Percentiles rank a stretch among this genome's conserved stretches.
Conservation (phyloP, 2,113 vertebrate species). For the Crocuta crocuta region DNA sequence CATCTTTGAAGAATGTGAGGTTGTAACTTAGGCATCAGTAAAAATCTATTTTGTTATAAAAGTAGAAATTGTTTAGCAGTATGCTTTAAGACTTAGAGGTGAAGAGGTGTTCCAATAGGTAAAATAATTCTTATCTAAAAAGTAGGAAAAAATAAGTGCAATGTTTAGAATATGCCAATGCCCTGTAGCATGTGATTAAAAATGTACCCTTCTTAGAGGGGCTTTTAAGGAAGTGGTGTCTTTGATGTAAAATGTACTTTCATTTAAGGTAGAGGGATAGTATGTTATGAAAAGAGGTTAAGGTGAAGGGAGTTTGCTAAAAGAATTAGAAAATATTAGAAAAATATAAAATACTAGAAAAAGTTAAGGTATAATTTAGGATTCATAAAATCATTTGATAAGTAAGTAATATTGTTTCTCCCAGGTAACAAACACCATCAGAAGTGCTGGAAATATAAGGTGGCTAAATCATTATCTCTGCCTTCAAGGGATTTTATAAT, state of each 20-base stretch:
- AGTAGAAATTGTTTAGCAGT: not conserved
- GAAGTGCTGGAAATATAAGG: not conserved
- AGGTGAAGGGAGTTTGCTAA: not conserved
- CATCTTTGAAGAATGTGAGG: not conserved
- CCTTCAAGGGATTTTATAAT: not conserved
- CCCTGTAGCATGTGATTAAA: not conserved
- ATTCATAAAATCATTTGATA: not conserved
- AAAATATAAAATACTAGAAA: not conserved
- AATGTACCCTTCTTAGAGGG: not conserved
- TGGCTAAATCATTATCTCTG: not conserved
- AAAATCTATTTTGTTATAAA: not conserved
- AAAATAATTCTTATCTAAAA: not conserved
- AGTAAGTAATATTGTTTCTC: not conserved
- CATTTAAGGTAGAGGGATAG: not conserved
- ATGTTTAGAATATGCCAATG: not conserved
- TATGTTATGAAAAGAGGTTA: not conserved
- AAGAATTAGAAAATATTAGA: not conserved
- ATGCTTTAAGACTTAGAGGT: not conserved
- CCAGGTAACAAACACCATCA: not conserved
- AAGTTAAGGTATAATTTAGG: not conserved
- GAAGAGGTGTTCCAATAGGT: not conserved
- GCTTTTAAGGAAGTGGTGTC: not conserved
- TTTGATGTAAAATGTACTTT: not conserved
- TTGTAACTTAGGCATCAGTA: not conserved
- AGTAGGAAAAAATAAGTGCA: not conserved